Base-by-base conservation (phyloP, 1,140 invertebrate genomes). In the Caenorhabditis inopinata region DNA sequence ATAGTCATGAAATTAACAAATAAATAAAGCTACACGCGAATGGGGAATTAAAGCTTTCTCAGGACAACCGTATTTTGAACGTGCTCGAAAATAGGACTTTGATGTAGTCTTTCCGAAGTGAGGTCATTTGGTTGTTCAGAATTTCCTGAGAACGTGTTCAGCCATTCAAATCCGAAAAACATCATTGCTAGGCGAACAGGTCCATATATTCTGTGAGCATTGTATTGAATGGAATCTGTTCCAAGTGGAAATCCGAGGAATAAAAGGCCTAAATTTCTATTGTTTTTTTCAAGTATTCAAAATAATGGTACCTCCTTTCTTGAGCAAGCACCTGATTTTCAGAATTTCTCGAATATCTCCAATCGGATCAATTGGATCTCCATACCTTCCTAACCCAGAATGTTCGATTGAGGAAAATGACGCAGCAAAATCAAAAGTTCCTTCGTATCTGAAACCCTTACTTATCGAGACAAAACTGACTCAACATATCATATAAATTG, bases 141-240 rank as follows among this genome's bases (percentile, higher is more conserved):
- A 16, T 29, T 16, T 14, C 27, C 25, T 3, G 51, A 32, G 12
- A 23, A 58, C 16, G 51, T 23, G n/a, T n/a, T 29, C 1, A 58
- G 6, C 51, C 51, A 58, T 21, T 58, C 51, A n/a, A 58, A 58
- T 7, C 51, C 51, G 14, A 5, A 51, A 12, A 32, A 6, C 53
- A 79, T 73, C 35, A 79, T 38, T 9, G 78, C 78, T 0, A 79
- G 18, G 16, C 78, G 38, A 12, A 79, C 47, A 18, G 49, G 21
- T 7, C 78, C 78, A 18, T 79, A 79, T 9, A 79, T 51, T 18
- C 78, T 32, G n/a, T 79, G 78, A 7, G 38, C 29, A 74, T 79
- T 79, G 0, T 16, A 79, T 11, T 73, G 58, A 4, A 79, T n/a
- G 1, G 53, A 23, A 35, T 79, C 78, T 2, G 32, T 47, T 21